These are phyloP conservation scores for Ostrea edulis DNA, from an alignment of 1,140 invertebrate genomes.

Conservation along the genomic window DNA sequence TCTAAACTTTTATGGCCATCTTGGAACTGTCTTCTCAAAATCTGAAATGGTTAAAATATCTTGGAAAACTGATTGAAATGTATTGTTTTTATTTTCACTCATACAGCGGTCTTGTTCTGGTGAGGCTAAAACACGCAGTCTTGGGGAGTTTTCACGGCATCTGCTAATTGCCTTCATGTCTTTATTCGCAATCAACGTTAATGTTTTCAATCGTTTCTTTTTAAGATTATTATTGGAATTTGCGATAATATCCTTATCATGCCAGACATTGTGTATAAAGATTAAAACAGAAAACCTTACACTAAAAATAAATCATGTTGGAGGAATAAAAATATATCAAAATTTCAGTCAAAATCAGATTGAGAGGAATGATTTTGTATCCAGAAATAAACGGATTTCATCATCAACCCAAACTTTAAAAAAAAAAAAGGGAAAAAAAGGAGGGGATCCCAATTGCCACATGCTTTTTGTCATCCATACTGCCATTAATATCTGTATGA, in stretches of 20 bases:
- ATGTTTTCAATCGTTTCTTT: not conserved
- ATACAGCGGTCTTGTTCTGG: not conserved
- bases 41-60: conserved; percentile 25
- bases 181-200: not conserved
- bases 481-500: too few relatives aligned
- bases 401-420: too few relatives aligned
- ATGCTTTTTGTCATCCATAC: too few relatives aligned
- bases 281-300: not conserved
- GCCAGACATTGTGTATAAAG: not conserved
- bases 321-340: not conserved
- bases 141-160: conserved; percentile 26
- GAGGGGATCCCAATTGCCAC: too few relatives aligned
- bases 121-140: not conserved
- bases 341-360: not conserved
- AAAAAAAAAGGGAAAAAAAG: too few relatives aligned
- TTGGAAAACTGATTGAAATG: not conserved
- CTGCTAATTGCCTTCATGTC: not conserved
- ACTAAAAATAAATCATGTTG: not conserved
- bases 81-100: conserved; percentile 16
- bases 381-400: too few relatives aligned
- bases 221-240: not conserved
- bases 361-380: not conserved
- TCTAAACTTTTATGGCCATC: conserved; percentile 37
- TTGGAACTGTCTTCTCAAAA: not conserved
- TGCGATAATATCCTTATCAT: not conserved